These are phyloP conservation scores for Anas acuta DNA, from an alignment of 2,797 vertebrate species.

Conservation along the genomic window DNA sequence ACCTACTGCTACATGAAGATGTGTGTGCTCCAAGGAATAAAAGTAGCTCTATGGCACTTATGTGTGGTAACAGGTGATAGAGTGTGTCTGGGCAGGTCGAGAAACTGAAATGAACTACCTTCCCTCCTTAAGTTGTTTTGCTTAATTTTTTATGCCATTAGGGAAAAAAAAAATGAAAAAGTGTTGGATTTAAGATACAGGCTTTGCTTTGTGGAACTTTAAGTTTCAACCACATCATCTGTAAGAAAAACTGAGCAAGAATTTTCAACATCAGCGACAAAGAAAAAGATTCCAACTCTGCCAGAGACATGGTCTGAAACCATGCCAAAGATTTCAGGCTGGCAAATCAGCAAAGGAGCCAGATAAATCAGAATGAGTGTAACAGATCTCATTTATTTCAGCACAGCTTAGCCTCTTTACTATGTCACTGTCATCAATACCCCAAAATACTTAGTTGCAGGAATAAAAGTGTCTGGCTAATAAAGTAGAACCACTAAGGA, in stretches of 20 bases:
- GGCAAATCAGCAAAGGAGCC: constrained; percentile 66
- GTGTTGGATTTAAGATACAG: constrained; percentile 34
- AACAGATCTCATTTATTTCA: constrained; percentile 72
- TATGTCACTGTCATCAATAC: constrained; percentile 55
- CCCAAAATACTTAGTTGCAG: constrained; percentile 53
- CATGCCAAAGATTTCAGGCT: constrained; percentile 78
- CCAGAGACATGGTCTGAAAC: constrained; percentile 74
- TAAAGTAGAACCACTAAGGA: constrained; percentile 48
- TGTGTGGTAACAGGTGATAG: not conserved
- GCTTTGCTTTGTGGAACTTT: constrained; percentile 52
- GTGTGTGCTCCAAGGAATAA: not conserved
- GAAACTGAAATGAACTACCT: not conserved
- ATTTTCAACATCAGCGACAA: not conserved
- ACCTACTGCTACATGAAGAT: not conserved
- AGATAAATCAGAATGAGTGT: constrained; percentile 72
- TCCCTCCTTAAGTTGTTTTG: constrained; percentile 15
- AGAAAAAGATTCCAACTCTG: not conserved
- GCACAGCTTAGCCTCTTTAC: constrained; percentile 66
- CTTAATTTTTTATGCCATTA: constrained; percentile 32
- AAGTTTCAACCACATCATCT: constrained; percentile 59
- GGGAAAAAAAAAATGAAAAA: not conserved
- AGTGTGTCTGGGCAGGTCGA: not conserved
- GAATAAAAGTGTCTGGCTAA: constrained; percentile 68
- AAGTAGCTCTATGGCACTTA: not conserved
- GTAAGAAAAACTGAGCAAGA: constrained; percentile 64